These are phyloP conservation scores for Ephestia elutella DNA, from an alignment of 1,140 invertebrate species.

Conservation along the genomic window DNA sequence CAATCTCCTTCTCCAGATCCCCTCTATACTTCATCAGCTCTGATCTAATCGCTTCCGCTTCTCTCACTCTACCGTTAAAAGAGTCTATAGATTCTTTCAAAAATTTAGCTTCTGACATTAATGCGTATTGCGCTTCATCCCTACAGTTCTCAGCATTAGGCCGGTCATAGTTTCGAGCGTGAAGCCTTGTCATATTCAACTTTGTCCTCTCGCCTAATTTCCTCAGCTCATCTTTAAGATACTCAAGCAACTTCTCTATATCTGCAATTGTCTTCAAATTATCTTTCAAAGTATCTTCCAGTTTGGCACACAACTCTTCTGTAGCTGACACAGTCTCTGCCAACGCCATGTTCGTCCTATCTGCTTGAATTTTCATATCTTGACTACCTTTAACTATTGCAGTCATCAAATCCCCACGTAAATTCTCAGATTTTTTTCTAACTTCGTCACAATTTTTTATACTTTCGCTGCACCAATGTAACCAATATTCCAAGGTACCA, in stretches of 20 bases:
- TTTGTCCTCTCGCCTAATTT: constrained; percentile 81
- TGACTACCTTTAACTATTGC: constrained; percentile 78
- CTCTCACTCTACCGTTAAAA: constrained; percentile 73
- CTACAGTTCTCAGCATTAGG: constrained; percentile 82
- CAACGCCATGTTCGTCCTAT: constrained; percentile 80
- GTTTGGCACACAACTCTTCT: constrained; percentile 76
- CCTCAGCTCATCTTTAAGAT: constrained; percentile 76
- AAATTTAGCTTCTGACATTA: constrained; percentile 56
- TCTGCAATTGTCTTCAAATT: constrained; percentile 78
- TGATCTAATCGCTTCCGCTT: constrained; percentile 76
- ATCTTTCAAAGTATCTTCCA: constrained; percentile 79
- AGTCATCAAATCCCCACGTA: constrained; percentile 77
- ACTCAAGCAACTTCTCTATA: constrained; percentile 79
- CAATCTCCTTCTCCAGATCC: constrained; percentile 81
- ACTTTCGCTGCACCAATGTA: constrained; percentile 80
- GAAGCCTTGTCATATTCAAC: constrained; percentile 82
- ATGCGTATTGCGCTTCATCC: constrained; percentile 79
- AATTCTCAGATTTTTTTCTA: constrained; percentile 75
- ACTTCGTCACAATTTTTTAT: constrained; percentile 77
- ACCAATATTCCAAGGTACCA: constrained; percentile 80
- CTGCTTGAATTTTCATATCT: constrained; percentile 82
- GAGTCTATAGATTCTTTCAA: constrained; percentile 44
- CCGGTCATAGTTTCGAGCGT: constrained; percentile 77
- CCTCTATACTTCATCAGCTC: constrained; percentile 77
- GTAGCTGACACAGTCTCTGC: constrained; percentile 78